phyloP scores from a whole-genome alignment of 1,140 invertebrate genomes.

The Rhyzopertha dominica region DNA sequence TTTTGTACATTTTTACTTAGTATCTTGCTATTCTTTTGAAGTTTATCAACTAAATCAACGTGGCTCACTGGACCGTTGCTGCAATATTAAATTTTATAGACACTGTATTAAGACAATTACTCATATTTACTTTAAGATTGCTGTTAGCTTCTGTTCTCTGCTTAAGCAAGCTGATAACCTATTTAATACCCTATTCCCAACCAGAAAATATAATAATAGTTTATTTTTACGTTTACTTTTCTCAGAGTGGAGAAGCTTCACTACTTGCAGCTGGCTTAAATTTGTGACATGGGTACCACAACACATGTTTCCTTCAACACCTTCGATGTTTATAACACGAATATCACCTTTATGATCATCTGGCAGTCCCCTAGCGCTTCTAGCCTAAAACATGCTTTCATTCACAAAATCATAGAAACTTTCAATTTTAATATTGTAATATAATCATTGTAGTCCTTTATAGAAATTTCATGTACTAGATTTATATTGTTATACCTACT shows the following conservation, averaged over 20 bases:
- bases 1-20: slow-evolving; percentile 58
- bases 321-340: slow-evolving; percentile 66
- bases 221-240: slow-evolving; percentile 72
- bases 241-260: slow-evolving; percentile 67
- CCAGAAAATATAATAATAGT: slow-evolving; percentile 60
- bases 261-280: slow-evolving; percentile 70
- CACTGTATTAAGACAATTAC: slow-evolving; percentile 5
- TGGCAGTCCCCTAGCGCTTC: slow-evolving; percentile 60
- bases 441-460: too few relatives aligned
- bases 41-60: slow-evolving; percentile 64
- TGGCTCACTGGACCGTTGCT: slow-evolving; percentile 66
- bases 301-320: slow-evolving; percentile 74
- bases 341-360: slow-evolving; percentile 69
- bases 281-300: slow-evolving; percentile 82
- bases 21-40: slow-evolving; percentile 61
- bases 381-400: slow-evolving; percentile 18
- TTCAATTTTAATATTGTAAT: slow-evolving; percentile 55
- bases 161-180: slow-evolving; percentile 56
- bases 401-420: slow-evolving; percentile 6
- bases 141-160: slow-evolving; percentile 62
- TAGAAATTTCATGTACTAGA: too few relatives aligned
- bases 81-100: slow-evolving; percentile 32
- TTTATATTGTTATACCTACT: too few relatives aligned
- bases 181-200: slow-evolving; percentile 61
- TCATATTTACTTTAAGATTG: slow-evolving; percentile 58